Base-by-base conservation (phyloP, 1,140 invertebrate genomes). In the Cephus cinctus region DNA sequence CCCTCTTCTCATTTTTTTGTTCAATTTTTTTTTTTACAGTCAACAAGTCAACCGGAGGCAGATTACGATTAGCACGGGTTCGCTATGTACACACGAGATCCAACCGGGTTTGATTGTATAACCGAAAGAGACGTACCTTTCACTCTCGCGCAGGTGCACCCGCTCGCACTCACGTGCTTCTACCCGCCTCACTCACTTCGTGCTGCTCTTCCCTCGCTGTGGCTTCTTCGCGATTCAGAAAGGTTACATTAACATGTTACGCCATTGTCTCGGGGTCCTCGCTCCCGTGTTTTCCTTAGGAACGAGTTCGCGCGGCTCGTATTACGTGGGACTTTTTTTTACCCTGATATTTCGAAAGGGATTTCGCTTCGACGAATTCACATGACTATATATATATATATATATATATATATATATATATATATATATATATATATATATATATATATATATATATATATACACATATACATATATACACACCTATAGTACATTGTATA, bases 221-320 rank as follows among this genome's bases (percentile, higher is more conserved):
- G n/a, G n/a, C 57, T 50, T 56, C 54, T 52, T 48, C 51, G 54
- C 49, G 51, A 54, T 47, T 50, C 35, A 51, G 51, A 60, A 60
- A 60, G 57, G 54, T 60, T 60, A 60, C 57, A 60, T 60, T 56
- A 56, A 52, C 57, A 59, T 59, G 52, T 56, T 43, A 45, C 53
- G 43, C n/a, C n/a, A n/a, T n/a, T n/a, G n/a, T n/a, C n/a, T n/a
- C n/a, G n/a, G n/a, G n/a, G n/a, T n/a, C n/a, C n/a, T n/a, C n/a
- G n/a, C n/a, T n/a, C n/a, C n/a, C n/a, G n/a, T n/a, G n/a, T n/a
- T n/a, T n/a, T n/a, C n/a, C n/a, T n/a, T n/a, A n/a, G n/a, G n/a
- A n/a, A 22, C 15, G 40, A 47, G 41, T 27, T 50, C 22, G 41
- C 47, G 31, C 44, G 43, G 35, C 50, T 31, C 40, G 54, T 54